Base-by-base conservation (phyloP, 2,797 vertebrate species). In the Pseudochirops cupreus region DNA sequence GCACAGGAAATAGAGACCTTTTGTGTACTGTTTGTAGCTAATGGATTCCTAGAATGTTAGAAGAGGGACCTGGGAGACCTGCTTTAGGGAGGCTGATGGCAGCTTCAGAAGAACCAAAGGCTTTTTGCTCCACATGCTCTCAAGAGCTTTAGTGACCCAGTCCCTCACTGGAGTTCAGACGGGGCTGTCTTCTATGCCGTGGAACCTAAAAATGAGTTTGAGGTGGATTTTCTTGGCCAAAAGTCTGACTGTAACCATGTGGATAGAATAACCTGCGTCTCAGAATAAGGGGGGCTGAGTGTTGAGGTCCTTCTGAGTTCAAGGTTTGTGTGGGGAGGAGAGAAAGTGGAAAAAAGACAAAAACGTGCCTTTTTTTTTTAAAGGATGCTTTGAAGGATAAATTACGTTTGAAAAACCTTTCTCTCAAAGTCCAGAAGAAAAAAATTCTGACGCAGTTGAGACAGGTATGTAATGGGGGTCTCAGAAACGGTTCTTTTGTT, bases 331-430 rank as follows among this genome's bases (percentile, higher is more conserved):
- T 11, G 10, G 24, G 74, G 39, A 46, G 10, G 54, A 56, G 55
- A 95, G 53, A 91, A 82, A 92, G 67, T 50, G 91, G 56, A 16
- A 92, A 93, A 53, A 56, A 52, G 54, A 56, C 59, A 92, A 94
- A 97, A 90, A 53, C 54, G 26, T 74, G 58, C 62, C 39, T 92
- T 96, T 98, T 95, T 90, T 5, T 26, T 26, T 46, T 46, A 24
- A 87, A 99, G 99, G 99, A 99, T 67, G 97, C 97, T 59, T 95
- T 99, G 96, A 98, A 98, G 55, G 99, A 99, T 95, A 99, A 99
- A 97, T 97, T 99, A 91, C 94, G 92, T 56, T 97, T 98, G 94
- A 98, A 99, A 97, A 99, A 99, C 3, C 90, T 97, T 29, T 98
- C 99, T 11, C 98, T 99, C 91, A 98, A 98, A 97, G 95, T 97